Evolutionary conservation across 2,113 vertebrate genomes (phyloP).

Genomic region (Henicopernis longicauda): DNA sequence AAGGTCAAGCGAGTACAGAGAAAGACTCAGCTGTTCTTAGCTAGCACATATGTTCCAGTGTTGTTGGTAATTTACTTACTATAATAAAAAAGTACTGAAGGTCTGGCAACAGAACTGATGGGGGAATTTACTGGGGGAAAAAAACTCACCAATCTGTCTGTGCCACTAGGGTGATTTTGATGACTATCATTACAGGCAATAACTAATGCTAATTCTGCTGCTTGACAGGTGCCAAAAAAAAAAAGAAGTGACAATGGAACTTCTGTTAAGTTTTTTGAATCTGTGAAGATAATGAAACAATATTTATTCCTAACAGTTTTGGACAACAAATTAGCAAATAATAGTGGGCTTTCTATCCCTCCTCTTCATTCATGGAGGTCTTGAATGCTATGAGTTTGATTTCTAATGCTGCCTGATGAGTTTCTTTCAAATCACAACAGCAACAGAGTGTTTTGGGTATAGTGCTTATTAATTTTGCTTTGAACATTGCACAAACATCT

Average conservation of each 20-base stretch:
- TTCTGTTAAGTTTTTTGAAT: not conserved
- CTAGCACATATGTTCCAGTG: constrained; percentile 62
- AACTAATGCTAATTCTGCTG: not conserved
- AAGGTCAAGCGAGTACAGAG: constrained; percentile 60
- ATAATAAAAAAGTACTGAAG: constrained; percentile 45
- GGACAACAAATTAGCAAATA: not conserved
- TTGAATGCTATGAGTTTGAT: not conserved
- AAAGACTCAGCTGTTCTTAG: constrained; percentile 63
- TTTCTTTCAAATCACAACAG: not conserved
- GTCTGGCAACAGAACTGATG: not conserved
- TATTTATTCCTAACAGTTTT: not conserved
- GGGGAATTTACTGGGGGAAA: not conserved
- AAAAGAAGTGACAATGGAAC: not conserved
- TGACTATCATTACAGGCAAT: not conserved
- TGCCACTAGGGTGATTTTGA: not conserved
- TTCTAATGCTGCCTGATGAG: not conserved
- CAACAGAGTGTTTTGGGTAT: not conserved
- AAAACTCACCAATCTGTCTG: not conserved
- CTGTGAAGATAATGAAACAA: not conserved
- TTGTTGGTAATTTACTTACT: constrained; percentile 59
- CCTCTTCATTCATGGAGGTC: not conserved
- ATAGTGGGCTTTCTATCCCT: not conserved
- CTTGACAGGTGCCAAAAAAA: not conserved
- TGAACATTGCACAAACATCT: not conserved
- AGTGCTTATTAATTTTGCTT: not conserved